Conservation (phyloP, 2,113 vertebrate genomes). For the Parus major region DNA sequence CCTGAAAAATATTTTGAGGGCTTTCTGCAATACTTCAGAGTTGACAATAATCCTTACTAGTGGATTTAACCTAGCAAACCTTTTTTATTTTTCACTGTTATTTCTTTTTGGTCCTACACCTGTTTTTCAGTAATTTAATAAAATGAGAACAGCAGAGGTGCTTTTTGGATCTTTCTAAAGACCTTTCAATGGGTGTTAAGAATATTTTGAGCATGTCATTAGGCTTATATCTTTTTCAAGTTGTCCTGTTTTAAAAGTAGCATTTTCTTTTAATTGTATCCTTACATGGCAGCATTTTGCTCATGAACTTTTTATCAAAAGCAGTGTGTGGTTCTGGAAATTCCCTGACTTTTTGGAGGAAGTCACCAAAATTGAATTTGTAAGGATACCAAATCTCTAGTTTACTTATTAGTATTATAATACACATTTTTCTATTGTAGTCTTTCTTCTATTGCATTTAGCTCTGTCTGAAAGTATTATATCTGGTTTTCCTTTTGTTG, state of each 20-base stretch:
- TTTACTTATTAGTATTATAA: not conserved
- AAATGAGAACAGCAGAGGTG: not conserved
- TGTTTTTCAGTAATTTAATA: not conserved
- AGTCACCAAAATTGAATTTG: not conserved
- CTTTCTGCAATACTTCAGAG: not conserved
- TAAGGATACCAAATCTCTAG: not conserved
- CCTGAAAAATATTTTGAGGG: not conserved
- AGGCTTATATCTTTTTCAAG: not conserved
- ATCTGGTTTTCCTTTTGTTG: not conserved
- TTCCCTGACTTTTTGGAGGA: not conserved
- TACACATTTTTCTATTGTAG: not conserved
- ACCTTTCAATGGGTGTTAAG: not conserved
- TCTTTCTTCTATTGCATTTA: not conserved
- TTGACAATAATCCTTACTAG: not conserved
- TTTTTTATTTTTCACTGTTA: not conserved
- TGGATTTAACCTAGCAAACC: not conserved
- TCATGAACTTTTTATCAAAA: not conserved
- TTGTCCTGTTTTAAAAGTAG: not conserved
- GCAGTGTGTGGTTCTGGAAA: not conserved
- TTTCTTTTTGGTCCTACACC: not conserved
- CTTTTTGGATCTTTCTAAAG: not conserved
- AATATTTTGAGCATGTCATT: not conserved
- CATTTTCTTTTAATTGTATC: not conserved
- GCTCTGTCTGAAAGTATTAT: not conserved
- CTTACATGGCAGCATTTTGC: not conserved